Evolutionary conservation across 2,888 invertebrate genomes (phyloP).

Genomic region (Drosophila demipolita): DNA sequence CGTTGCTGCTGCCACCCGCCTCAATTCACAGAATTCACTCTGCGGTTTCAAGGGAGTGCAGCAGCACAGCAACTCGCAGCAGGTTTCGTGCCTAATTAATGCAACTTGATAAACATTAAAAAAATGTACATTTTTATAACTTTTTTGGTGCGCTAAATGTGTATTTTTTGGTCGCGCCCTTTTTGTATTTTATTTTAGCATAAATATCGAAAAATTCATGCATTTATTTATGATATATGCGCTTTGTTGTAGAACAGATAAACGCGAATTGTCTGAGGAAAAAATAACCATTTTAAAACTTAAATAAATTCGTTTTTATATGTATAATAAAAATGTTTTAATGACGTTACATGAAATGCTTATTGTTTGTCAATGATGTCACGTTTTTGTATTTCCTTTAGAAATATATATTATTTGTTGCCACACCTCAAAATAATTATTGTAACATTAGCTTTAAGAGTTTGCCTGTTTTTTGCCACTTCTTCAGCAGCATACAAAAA

Average conservation of each 20-base stretch:
- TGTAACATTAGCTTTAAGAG: conserved; percentile 38
- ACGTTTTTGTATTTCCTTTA: conserved; percentile 21
- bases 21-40: conserved; percentile 41
- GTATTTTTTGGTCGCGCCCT: conserved; percentile 56
- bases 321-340: conserved; percentile 23
- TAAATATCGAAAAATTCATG: conserved; percentile 57
- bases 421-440: conserved; percentile 58
- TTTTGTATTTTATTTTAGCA: conserved; percentile 55
- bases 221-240: conserved; percentile 51
- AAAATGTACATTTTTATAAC: conserved; percentile 3
- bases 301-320: conserved; percentile 38
- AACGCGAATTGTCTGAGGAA: conserved; percentile 18
- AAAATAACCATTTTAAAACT: conserved; percentile 18
- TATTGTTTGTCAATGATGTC: conserved; percentile 38
- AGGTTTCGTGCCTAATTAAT: conserved; percentile 76
- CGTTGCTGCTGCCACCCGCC: conserved; percentile 59
- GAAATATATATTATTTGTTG: conserved; percentile 4
- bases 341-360: conserved; percentile 41
- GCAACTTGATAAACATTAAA: conserved; percentile 51
- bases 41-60: conserved; percentile 6
- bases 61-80: conserved; percentile 40
- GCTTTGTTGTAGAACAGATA: conserved; percentile 60
- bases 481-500: conserved; percentile 38
- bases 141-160: conserved; percentile 35
- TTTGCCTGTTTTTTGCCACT: conserved; percentile 29